phyloP scores from a whole-genome alignment of 1,140 invertebrate genomes.

The Lepidotrigona ventralis region DNA sequence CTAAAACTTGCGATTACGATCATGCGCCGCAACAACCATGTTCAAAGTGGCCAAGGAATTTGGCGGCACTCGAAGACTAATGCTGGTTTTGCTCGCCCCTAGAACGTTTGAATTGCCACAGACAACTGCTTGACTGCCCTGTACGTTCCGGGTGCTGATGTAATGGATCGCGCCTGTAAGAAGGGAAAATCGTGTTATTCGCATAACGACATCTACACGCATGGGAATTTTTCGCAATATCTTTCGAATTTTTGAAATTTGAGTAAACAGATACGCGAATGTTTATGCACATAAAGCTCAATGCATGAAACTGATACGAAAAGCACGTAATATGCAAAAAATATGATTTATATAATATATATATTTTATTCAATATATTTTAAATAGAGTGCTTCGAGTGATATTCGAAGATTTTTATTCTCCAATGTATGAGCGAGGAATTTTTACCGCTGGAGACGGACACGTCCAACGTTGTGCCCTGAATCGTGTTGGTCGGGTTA shows the following conservation, averaged over 20 bases:
- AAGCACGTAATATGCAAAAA: neutral
- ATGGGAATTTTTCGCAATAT: no score
- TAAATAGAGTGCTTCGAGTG: no score
- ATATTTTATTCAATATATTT: no score
- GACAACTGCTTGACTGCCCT: conserved; percentile 71
- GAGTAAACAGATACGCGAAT: neutral
- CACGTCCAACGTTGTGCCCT: conserved; percentile 54
- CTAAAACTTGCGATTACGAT: neutral
- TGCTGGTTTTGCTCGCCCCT: conserved; percentile 65
- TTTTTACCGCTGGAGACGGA: conserved; percentile 63
- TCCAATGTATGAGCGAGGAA: no score
- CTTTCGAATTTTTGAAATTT: no score
- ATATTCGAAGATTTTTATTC: no score
- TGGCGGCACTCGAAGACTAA: conserved; percentile 69
- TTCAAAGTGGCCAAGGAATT: conserved; percentile 67
- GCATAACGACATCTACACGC: neutral
- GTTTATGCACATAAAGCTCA: neutral
- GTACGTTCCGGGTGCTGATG: conserved; percentile 67
- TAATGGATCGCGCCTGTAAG: conserved; percentile 71
- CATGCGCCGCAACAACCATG: conserved; percentile 72
- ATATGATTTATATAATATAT: neutral
- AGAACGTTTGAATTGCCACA: conserved; percentile 71
- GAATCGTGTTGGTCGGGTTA: conserved; percentile 68
- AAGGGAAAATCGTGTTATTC: neutral
- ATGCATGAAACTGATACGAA: neutral